Evolutionary conservation across 2,888 invertebrate species (phyloP), one percentile per base, ranked within the genome.

Genomic region (Hyalella azteca): DNA sequence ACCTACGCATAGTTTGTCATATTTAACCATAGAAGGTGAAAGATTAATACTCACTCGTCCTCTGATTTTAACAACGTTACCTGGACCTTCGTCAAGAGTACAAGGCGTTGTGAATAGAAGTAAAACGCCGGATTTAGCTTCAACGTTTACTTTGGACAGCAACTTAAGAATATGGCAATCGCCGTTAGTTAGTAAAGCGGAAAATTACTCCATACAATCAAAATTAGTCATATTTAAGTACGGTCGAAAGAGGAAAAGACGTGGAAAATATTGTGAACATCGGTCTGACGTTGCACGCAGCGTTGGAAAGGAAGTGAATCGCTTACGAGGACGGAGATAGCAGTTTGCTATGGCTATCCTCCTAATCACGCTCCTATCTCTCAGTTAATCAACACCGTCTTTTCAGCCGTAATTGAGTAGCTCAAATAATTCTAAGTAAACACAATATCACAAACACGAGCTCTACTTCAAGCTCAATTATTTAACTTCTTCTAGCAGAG

Each of bases 171-270:
- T n/a, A n/a, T n/a, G n/a, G n/a, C n/a, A n/a, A n/a, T n/a, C n/a
- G 45, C 45, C 45, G 32, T 32, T 66, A 29, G 66, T n/a, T 29
- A 36, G 66, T 66, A 32, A n/a, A 2, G 7, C 39, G n/a, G 66
- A 39, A 36, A 66, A 66, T 36, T 66, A 36, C 29, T 66, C 36
- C 36, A 9, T 66, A 32, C 36, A 66, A 66, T 36, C 29, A 15
- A 66, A 66, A 36, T 32, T 5, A 19, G 66, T 36, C 29, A 29
- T 66, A 29, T 66, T 66, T 15, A 66, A 66, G 19, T 66, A 66
- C 36, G 66, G 66, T 7, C 66, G 66, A 13, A 66, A 66, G 26
- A 66, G 66, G 66, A 66, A 66, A 66, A 66, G 66, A 66, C 66
- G 66, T 36, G 66, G 19, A 66, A 36, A 36, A 36, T 36, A 36